Conservation (phyloP, 2,113 vertebrate genomes). For the Microcebus murinus region DNA sequence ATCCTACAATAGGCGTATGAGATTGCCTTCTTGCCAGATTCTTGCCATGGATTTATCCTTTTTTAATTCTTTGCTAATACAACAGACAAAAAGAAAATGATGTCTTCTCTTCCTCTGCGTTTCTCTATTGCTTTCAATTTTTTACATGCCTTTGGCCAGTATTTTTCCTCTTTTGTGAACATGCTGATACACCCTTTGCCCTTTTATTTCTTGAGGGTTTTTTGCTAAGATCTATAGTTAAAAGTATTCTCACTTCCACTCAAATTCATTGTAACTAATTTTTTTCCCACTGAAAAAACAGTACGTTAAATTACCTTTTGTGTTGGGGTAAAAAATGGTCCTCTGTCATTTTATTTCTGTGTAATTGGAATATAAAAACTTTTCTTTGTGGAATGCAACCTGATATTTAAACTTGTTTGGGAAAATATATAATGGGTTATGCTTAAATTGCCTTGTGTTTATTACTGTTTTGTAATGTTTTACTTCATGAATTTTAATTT, state of each 20-base stretch:
- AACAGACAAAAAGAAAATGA: conserved; percentile 13
- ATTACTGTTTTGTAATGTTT: conserved; percentile 42
- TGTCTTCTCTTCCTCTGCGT: neutral
- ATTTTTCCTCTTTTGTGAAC: conserved; percentile 8
- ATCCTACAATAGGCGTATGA: neutral
- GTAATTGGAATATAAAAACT: conserved; percentile 40
- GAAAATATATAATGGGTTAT: conserved; percentile 51
- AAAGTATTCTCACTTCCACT: conserved; percentile 41
- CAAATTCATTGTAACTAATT: conserved; percentile 39
- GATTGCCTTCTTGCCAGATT: neutral
- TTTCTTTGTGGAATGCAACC: conserved; percentile 46
- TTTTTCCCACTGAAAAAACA: conserved; percentile 35
- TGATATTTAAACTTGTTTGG: conserved; percentile 54
- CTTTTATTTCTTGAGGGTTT: neutral
- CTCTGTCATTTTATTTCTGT: conserved; percentile 53
- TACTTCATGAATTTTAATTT: conserved; percentile 62
- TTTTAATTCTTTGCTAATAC: conserved; percentile 38
- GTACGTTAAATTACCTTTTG: neutral
- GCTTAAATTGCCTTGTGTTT: conserved; percentile 48
- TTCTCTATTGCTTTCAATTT: conserved; percentile 34
- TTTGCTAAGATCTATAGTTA: conserved; percentile 44
- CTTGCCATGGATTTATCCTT: neutral
- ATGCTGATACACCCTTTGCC: neutral
- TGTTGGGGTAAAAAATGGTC: conserved; percentile 20
- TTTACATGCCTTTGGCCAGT: neutral